Base-by-base conservation (phyloP, 2,113 vertebrate species). In the Motacilla tschutschensis region DNA sequence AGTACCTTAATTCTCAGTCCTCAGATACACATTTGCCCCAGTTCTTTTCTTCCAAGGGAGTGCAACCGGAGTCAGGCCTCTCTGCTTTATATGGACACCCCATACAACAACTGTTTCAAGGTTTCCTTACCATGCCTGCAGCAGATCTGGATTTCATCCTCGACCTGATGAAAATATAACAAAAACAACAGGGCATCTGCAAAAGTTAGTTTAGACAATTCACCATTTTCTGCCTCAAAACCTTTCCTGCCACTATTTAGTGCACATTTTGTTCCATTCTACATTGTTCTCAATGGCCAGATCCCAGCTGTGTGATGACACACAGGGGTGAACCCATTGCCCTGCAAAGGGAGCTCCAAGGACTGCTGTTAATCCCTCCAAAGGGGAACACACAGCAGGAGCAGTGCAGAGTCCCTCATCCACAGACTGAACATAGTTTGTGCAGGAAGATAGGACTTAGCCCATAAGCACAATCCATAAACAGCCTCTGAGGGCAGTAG, bases 331-430 rank as follows among this genome's bases (percentile, higher is more conserved):
- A 73, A 18, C 20, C 10, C 65, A 29, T 4, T 2, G 1, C 26
- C 18, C 25, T 47, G 28, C 48, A 28, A 46, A 67, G 25, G 14
- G 16, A 80, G 25, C 14, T 64, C 9, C 26, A 29, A 19, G 47
- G 28, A 21, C 24, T 48, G 17, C 8, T 29, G 21, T 31, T 22
- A 69, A 50, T 28, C 12, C 16, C 28, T 14, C 12, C 20, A n/a
- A 24, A 40, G 11, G 15, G 55, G 41, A 50, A 28, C 18, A 18
- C 0, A 0, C 33, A 16, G 14, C 4, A 58, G 31, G 8, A 41
- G 21, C 0, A 0, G 20, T 21, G 43, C 26, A 50, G 41, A 46
- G 33, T 9, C 55, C 25, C 25, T 77, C 28, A 70, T 18, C 7
- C 28, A 38, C 16, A 53, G 16, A 9, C 1, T 50, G 50, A 48